Evolutionary conservation across 2,113 vertebrate genomes (phyloP).

Genomic region (Onychostoma macrolepis): DNA sequence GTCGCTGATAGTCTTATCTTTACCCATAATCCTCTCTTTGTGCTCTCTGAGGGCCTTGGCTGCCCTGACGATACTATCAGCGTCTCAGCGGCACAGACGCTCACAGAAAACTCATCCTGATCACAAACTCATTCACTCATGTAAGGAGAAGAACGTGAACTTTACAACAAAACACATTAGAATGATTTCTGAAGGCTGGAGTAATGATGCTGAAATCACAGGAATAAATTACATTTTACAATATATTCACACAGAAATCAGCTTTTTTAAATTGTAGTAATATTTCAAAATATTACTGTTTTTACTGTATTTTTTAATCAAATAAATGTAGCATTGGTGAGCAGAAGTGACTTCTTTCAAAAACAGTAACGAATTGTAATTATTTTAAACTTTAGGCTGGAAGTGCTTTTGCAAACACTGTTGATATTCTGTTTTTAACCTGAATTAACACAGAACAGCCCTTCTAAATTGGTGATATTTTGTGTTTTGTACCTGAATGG

Average conservation of each 20-base stretch:
- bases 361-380: too few species aligned
- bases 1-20: constrained; percentile 82
- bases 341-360: too few species aligned
- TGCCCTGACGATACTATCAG: constrained; percentile 64
- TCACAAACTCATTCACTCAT: background rate
- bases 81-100: background rate
- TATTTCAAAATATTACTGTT: too few species aligned
- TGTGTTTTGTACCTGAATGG: background rate
- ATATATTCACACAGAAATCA: too few species aligned
- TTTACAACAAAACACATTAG: background rate
- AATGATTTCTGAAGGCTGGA: background rate
- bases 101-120: background rate
- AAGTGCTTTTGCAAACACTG: too few species aligned
- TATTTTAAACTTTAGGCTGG: too few species aligned
- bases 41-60: constrained; percentile 50
- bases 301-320: too few species aligned
- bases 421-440: too few species aligned
- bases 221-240: background rate
- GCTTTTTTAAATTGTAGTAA: too few species aligned
- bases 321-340: too few species aligned
- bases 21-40: constrained; percentile 68
- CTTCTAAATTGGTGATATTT: background rate
- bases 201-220: background rate
- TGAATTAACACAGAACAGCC: background rate
- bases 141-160: background rate